Percentiles rank a stretch among this genome's conserved stretches.
These are phyloP conservation scores for Cerastis leucographa DNA, from an alignment of 2,888 invertebrate genomes.

Conservation along the genomic window DNA sequence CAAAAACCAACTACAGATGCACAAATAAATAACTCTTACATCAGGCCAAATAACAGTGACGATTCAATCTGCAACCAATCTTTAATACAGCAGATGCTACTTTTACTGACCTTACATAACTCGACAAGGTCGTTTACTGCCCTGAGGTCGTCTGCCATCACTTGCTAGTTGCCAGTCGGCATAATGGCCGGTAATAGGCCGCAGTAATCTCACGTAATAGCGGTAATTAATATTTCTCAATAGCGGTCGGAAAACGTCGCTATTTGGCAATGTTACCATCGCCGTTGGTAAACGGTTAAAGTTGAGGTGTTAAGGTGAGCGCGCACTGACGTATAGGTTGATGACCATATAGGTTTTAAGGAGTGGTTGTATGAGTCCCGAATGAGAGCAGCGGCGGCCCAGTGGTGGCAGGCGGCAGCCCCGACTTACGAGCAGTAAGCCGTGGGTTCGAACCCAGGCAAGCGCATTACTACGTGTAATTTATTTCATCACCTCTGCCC, in stretches of 20 bases:
- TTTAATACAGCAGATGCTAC: constrained; percentile 9
- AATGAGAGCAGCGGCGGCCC: too few relatives aligned
- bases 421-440: too few relatives aligned
- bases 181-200: constrained; percentile 28
- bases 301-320: constrained; percentile 34
- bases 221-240: constrained; percentile 51
- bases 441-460: too few relatives aligned
- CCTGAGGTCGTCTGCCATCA: constrained; percentile 24
- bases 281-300: neutral
- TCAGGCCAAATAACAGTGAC: constrained; percentile 9
- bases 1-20: neutral
- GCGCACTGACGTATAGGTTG: constrained; percentile 12
- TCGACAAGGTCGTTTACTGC: constrained; percentile 46
- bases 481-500: too few relatives aligned
- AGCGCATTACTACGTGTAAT: too few relatives aligned
- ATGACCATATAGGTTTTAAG: constrained; percentile 2
- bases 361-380: too few relatives aligned
- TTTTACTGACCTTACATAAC: constrained; percentile 59
- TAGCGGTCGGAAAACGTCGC: constrained; percentile 37
- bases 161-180: constrained; percentile 3
- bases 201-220: constrained; percentile 46
- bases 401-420: too few relatives aligned
- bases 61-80: neutral
- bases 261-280: constrained; percentile 43
- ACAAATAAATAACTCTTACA: constrained; percentile 2